These are phyloP conservation scores for Malurus melanocephalus DNA, from an alignment of 2,113 vertebrate genomes.

Conservation along the genomic window DNA sequence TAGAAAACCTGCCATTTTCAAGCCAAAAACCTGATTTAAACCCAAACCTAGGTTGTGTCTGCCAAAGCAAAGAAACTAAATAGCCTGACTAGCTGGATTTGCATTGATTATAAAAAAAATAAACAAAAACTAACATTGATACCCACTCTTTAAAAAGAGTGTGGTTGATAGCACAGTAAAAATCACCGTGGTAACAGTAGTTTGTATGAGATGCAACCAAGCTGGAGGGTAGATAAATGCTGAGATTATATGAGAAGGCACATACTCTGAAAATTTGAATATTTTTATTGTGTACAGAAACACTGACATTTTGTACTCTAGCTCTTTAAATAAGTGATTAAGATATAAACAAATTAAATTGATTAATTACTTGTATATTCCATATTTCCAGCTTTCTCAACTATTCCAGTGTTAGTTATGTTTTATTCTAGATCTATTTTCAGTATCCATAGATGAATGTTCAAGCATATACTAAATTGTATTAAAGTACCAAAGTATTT, in stretches of 20 bases:
- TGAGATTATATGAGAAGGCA: neutral
- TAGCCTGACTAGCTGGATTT: neutral
- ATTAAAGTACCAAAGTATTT: neutral
- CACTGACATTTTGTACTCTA: neutral
- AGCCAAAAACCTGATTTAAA: neutral
- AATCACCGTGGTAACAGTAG: neutral
- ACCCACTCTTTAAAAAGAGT: neutral
- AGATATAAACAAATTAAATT: neutral
- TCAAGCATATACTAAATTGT: neutral
- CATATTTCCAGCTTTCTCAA: neutral
- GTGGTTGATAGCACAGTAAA: neutral
- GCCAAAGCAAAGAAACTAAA: neutral
- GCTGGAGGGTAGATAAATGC: neutral
- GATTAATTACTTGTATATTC: fast-evolving
- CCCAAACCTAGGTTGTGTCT: neutral
- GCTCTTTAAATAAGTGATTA: neutral
- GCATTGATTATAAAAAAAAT: neutral
- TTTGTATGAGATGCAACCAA: neutral
- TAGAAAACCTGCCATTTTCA: neutral
- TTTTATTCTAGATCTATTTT: neutral
- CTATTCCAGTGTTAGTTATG: neutral
- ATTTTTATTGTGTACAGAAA: neutral
- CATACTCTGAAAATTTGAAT: neutral
- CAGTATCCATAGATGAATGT: neutral
- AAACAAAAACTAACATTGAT: neutral